These are phyloP conservation scores for Oedothorax gibbosus DNA, from an alignment of 1,140 invertebrate genomes.

Conservation along the genomic window DNA sequence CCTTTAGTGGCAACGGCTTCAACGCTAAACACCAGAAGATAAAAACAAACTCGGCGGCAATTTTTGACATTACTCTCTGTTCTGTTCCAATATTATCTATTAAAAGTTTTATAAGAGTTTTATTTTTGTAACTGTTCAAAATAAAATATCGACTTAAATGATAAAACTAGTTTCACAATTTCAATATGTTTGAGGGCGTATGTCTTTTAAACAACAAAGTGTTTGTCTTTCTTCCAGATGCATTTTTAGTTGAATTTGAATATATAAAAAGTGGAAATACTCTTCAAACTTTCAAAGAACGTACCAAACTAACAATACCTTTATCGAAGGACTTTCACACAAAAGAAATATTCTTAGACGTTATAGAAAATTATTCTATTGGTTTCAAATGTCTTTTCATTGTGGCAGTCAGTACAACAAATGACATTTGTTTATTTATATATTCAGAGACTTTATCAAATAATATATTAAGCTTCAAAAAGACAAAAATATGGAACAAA, in stretches of 20 bases:
- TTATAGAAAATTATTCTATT: not conserved
- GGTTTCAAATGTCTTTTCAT: conserved; percentile 18
- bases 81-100: not conserved
- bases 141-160: not conserved
- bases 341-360: conserved; percentile 4
- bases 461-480: not conserved
- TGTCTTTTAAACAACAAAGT: conserved; percentile 12
- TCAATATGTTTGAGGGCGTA: not conserved
- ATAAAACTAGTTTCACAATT: not conserved
- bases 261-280: not conserved
- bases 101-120: not conserved
- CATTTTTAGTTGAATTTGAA: conserved; percentile 6
- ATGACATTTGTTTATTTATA: not conserved
- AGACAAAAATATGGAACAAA: not conserved
- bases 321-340: not conserved
- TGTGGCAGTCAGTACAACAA: not conserved
- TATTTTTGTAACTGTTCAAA: not conserved
- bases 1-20: not conserved
- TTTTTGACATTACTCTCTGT: not conserved
- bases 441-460: not conserved
- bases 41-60: not conserved
- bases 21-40: not conserved
- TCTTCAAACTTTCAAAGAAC: conserved; percentile 2
- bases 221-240: not conserved
- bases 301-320: conserved; percentile 12